A percentile compares a stretch with the other conserved stretches of the same genome.
phyloP scores from a whole-genome alignment of 1,140 invertebrate genomes.

The Proales similis region DNA sequence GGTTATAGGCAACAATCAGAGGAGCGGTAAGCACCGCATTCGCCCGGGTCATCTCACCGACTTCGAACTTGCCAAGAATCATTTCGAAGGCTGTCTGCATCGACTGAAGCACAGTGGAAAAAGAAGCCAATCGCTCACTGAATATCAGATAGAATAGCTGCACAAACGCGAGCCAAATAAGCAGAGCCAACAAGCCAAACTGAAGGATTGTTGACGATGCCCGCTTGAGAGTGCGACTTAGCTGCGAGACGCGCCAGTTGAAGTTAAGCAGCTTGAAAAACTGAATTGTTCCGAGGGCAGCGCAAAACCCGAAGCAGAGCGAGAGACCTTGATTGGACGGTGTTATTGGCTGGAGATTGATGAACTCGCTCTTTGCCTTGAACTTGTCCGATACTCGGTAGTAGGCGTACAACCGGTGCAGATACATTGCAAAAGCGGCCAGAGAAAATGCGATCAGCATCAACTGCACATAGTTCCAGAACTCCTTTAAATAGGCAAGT shows the following conservation, averaged over 20 bases:
- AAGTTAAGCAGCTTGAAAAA: slow-evolving; percentile 57
- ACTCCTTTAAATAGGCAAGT: slow-evolving; percentile 51
- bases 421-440: slow-evolving; percentile 49
- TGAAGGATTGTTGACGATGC: slow-evolving; percentile 45
- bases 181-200: slow-evolving; percentile 51
- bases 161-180: slow-evolving; percentile 51
- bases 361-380: slow-evolving; percentile 56
- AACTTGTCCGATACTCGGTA: slow-evolving; percentile 51
- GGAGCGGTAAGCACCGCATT: slow-evolving; percentile 28
- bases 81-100: slow-evolving; percentile 56
- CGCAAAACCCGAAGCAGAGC: slow-evolving; percentile 54
- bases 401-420: slow-evolving; percentile 50
- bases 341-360: slow-evolving; percentile 55
- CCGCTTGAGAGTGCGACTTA: slow-evolving; percentile 48
- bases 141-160: slow-evolving; percentile 57
- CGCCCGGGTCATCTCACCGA: neutral
- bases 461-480: slow-evolving; percentile 54
- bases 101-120: slow-evolving; percentile 54
- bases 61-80: slow-evolving; percentile 42
- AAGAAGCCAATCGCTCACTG: slow-evolving; percentile 50
- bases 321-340: slow-evolving; percentile 54
- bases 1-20: slow-evolving; percentile 37
- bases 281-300: slow-evolving; percentile 57
- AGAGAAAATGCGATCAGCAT: slow-evolving; percentile 51
- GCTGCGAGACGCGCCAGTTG: slow-evolving; percentile 55